Evolutionary conservation across 2,797 vertebrate species (phyloP).

Genomic region (Dicrostonyx torquatus): DNA sequence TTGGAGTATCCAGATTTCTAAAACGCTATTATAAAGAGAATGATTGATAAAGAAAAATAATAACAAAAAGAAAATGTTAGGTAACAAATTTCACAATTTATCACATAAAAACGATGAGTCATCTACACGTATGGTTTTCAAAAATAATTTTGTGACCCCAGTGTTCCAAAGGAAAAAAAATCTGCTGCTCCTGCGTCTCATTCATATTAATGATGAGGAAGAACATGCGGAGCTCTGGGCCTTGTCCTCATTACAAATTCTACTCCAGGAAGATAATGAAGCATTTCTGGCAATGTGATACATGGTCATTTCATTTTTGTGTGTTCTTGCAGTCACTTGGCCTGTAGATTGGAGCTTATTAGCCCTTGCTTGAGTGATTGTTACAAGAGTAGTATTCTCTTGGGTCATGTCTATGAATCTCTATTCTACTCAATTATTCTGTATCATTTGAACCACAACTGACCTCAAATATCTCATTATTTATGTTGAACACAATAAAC

Average conservation of each 20-base stretch:
- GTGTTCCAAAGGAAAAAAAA: slow-evolving; percentile 34
- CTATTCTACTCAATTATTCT: neutral
- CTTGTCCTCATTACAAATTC: slow-evolving; percentile 65
- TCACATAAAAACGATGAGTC: neutral
- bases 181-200: slow-evolving; percentile 39
- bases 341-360: slow-evolving; percentile 35
- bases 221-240: neutral
- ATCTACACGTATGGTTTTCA: neutral
- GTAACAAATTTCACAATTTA: neutral
- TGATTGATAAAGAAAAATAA: slow-evolving; percentile 23
- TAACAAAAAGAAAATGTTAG: neutral
- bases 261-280: slow-evolving; percentile 52
- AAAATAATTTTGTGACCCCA: neutral
- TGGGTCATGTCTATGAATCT: slow-evolving; percentile 19
- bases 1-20: neutral
- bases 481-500: neutral
- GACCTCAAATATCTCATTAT: slow-evolving; percentile 25
- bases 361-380: slow-evolving; percentile 35
- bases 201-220: slow-evolving; percentile 66
- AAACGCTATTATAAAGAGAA: neutral
- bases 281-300: slow-evolving; percentile 40
- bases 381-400: slow-evolving; percentile 41
- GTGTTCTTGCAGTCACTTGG: slow-evolving; percentile 31
- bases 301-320: slow-evolving; percentile 44
- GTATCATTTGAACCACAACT: slow-evolving; percentile 33